These are phyloP conservation scores for Polydrusus cervinus DNA, from an alignment of 2,888 invertebrate genomes.

Conservation along the genomic window DNA sequence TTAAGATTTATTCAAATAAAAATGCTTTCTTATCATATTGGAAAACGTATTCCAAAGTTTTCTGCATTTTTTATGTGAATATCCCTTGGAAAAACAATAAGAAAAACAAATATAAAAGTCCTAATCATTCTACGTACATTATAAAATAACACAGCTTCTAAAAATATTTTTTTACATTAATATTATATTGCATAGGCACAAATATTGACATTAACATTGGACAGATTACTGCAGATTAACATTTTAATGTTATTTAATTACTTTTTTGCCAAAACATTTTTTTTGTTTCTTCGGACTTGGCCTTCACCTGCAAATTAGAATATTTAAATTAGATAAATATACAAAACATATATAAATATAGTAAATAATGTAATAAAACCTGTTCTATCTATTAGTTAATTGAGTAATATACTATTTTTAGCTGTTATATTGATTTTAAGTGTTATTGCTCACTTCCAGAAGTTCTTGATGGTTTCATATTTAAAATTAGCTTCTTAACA, in stretches of 20 bases:
- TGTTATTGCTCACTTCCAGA: slow-evolving; percentile 5
- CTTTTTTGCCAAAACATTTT: slow-evolving; percentile 1
- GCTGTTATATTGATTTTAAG: slow-evolving; percentile 25
- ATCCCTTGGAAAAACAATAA: not conserved
- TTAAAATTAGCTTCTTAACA: slow-evolving; percentile 28
- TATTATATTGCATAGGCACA: slow-evolving; percentile 43
- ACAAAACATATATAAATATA: slow-evolving; percentile 4
- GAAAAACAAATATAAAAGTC: not conserved
- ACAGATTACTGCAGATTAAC: slow-evolving; percentile 1
- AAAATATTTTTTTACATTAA: slow-evolving; percentile 32
- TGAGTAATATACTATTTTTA: slow-evolving; percentile 15
- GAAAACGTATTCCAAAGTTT: no score
- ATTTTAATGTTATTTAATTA: slow-evolving; percentile 16
- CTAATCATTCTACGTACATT: not conserved
- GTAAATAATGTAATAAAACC: slow-evolving; percentile 5
- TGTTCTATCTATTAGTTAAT: slow-evolving; percentile 16
- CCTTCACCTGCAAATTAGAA: slow-evolving; percentile 23
- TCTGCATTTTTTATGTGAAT: not conserved
- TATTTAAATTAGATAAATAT: slow-evolving; percentile 9
- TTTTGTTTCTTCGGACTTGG: not conserved
- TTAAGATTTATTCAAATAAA: not conserved
- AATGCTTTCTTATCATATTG: not conserved
- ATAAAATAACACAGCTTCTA: slow-evolving; percentile 31
- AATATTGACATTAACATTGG: slow-evolving; percentile 40
- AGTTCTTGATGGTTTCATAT: slow-evolving; percentile 10